Base-by-base conservation (phyloP, 2,113 vertebrate genomes). In the Cathartes aura region DNA sequence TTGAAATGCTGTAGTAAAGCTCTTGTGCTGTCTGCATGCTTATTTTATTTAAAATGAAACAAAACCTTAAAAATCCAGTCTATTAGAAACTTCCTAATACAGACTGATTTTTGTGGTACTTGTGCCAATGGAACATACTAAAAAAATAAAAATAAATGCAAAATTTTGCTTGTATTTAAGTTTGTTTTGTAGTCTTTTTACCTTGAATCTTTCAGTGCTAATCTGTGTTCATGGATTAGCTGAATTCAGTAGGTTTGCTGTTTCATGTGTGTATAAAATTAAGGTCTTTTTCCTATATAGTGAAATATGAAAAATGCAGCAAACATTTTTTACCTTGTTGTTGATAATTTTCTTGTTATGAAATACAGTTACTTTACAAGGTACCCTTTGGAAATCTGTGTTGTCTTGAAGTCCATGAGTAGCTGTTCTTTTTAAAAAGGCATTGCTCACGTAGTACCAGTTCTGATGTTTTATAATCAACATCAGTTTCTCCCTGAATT, bases 91-190 rank as follows among this genome's bases (percentile, higher is more conserved):
- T 74, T 36, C 4, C 34, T 53, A 8, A 5, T 55, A 1, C 12
- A 15, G 21, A 10, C 14, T 38, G 63, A 2, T n/a, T 52, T 84
- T 58, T 47, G 5, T 30, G 9, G 16, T 45, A 16, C 15, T 80
- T 66, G 6, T 74, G n/a, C 30, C 12, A 27, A 0, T 24, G 15
- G 8, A 73, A 1, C 11, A 1, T 50, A 3, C 32, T 34, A 9
- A 71, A 71, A 72, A 60, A 62, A 29, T 1, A 27, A 60, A 63
- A 45, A 29, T 1, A 64, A 64, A 9, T 2, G 15, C 38, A 40
- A 10, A 26, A 8, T 40, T 80, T 89, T 84, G 2, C 15, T 20
- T 82, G 6, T 59, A 9, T 63, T 7, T 6, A 7, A 38, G 9
- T 71, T 67, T 42, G 4, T 32, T 80, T 47, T 83, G 3, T 67